A percentile compares a stretch with the other conserved stretches of the same genome.
Evolutionary conservation across 2,797 vertebrate species (phyloP).

Genomic region (Chlorospingus flavigularis): DNA sequence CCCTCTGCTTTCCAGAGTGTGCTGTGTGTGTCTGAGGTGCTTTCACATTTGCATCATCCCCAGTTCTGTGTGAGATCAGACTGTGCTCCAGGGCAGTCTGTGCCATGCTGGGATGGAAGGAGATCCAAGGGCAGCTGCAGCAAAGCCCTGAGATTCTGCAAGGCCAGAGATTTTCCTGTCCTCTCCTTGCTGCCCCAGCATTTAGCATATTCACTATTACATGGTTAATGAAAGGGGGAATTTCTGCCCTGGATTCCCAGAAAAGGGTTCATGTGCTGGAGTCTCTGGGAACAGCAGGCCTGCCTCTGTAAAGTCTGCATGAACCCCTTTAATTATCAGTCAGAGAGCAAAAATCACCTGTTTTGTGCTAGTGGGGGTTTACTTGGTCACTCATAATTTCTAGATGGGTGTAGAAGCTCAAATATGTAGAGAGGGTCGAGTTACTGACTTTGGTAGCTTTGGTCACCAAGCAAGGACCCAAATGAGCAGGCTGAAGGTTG

Average conservation of each 20-base stretch:
- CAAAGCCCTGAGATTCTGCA: background rate
- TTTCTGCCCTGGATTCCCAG: background rate
- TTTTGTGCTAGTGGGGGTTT: background rate
- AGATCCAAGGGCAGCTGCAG: background rate
- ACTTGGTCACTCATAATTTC: background rate
- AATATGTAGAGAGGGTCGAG: background rate
- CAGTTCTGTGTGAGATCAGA: background rate
- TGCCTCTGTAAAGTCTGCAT: background rate
- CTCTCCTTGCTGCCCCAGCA: background rate
- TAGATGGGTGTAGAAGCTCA: background rate
- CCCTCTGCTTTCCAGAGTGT: background rate
- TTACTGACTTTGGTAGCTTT: background rate
- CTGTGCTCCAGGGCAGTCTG: background rate
- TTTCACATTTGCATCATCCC: background rate
- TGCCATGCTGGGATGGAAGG: background rate
- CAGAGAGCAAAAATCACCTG: background rate
- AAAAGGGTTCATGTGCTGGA: background rate
- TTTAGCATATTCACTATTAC: background rate
- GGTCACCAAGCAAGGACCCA: background rate
- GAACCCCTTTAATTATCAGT: background rate
- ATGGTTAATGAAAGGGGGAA: background rate
- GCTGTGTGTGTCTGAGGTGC: rapidly evolving
- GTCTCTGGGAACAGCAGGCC: background rate
- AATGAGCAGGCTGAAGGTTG: background rate
- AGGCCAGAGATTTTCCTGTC: background rate